Evolutionary conservation across 1,140 invertebrate genomes (phyloP).

Genomic region (honey bee (Apis mellifera)): Amel_HAv3.1 CM009936.2:17604001-17604500

Average conservation of each 20-base stretch:
- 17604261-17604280: conserved; percentile 62
- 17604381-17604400: conserved; percentile 20
- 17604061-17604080: conserved; percentile 14
- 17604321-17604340: conserved; percentile 63
- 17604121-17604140: conserved; percentile 40
- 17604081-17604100: conserved; percentile 42
- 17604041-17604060: conserved; percentile 28
- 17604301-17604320: conserved; percentile 64
- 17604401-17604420: neutral
- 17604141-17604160: no score
- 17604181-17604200: conserved; percentile 47
- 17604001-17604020: neutral
- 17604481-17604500: no score
- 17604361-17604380: conserved; percentile 70
- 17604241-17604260: conserved; percentile 67
- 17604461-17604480: no score
- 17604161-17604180: conserved; percentile 12
- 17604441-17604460: no score
- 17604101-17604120: conserved; percentile 50
- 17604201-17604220: conserved; percentile 52
- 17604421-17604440: no score
- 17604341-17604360: conserved; percentile 70
- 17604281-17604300: conserved; percentile 63
- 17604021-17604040: conserved; percentile 13
- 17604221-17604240: conserved; percentile 46